Evolutionary conservation across 2,888 invertebrate species (phyloP), one percentile per base, ranked within the genome.

Genomic region (Dione vanillae): DNA sequence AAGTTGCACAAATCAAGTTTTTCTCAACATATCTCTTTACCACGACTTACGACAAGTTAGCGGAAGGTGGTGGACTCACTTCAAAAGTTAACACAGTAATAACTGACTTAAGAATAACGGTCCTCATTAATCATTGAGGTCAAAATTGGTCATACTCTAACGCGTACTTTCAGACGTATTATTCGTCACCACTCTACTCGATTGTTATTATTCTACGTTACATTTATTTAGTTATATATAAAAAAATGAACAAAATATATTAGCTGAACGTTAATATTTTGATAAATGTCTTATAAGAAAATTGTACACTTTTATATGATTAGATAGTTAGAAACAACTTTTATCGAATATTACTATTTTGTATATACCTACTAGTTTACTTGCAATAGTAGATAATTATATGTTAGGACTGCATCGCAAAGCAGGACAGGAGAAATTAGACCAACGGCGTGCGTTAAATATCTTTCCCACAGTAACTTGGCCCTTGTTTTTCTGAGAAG

Each of bases 71-170:
- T 72, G 79, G 78, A 79, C 76, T 80, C 74, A 71, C 77, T 89
- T 85, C 85, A 87, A 88, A 87, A 88, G 80, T 76, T 85, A 88
- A 89, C 85, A 89, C 89, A 91, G 90, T 86, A 85, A 86, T 85
- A 90, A 87, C 84, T 83, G 85, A 87, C 86, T 87, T 85, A 87
- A 86, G 83, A 83, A 77, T 92, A 93, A 92, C 92, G 92, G 92
- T 89, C 76, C 82, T 85, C 86, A 85, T 92, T 93, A 91, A 91
- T 91, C 89, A 92, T 91, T 85, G 87, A 83, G 92, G 92, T 90
- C 89, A 87, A 81, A 85, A 85, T 87, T 86, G 85, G 86, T 87
- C 88, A 88, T 84, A 86, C 83, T 82, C 82, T 82, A 65, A 65
- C 58, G 62, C 58, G 69, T 69, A 56, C 51, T 65, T 66, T 61